Conservation (phyloP, 2,113 vertebrate genomes). For the Rhineura floridana region DNA sequence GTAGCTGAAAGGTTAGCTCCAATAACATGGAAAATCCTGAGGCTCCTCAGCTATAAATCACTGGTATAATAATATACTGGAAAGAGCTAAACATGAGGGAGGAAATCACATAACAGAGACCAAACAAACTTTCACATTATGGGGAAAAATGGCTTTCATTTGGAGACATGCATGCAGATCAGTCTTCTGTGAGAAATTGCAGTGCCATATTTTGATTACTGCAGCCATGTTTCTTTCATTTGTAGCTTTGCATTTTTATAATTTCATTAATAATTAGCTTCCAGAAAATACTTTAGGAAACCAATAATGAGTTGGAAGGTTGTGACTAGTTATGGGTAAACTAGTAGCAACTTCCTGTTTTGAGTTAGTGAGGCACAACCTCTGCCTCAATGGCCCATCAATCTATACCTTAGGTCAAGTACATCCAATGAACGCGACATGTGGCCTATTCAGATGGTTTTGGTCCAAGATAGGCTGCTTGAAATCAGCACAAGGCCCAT, state of each 20-base stretch:
- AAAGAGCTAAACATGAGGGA: slow-evolving; percentile 20
- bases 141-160: not conserved
- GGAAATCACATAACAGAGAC: not conserved
- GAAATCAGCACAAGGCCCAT: too few relatives aligned
- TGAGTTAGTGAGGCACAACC: too few relatives aligned
- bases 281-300: not conserved
- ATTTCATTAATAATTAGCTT: slow-evolving; percentile 18
- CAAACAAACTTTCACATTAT: slow-evolving; percentile 16
- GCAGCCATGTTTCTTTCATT: slow-evolving; percentile 21
- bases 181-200: slow-evolving; percentile 9
- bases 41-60: slow-evolving; percentile 4
- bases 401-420: too few relatives aligned
- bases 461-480: too few relatives aligned
- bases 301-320: too few relatives aligned
- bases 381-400: too few relatives aligned
- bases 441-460: too few relatives aligned
- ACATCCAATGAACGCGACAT: too few relatives aligned
- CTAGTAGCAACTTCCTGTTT: too few relatives aligned
- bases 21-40: slow-evolving; percentile 30
- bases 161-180: not conserved
- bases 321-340: too few relatives aligned
- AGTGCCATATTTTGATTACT: not conserved
- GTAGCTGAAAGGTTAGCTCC: slow-evolving; percentile 32
- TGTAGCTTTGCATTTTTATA: not conserved
- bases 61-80: not conserved